Evolutionary conservation across 2,888 invertebrate genomes (phyloP).

Genomic region (Melangyna quadrimaculata): DNA sequence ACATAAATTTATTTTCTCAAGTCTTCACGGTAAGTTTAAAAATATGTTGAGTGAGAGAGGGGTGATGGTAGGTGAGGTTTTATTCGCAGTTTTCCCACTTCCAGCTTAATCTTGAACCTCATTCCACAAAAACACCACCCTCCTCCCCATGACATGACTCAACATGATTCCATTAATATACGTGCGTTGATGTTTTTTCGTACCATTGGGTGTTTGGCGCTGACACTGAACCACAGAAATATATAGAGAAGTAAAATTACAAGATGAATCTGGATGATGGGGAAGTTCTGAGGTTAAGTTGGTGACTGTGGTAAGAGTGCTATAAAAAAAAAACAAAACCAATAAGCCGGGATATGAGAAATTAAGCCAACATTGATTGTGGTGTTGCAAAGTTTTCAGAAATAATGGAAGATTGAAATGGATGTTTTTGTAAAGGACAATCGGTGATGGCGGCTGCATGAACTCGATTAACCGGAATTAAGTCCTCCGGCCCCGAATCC

Average conservation of each 20-base stretch:
- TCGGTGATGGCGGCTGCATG: no score
- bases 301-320: neutral
- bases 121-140: neutral
- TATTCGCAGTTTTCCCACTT: conserved; percentile 43
- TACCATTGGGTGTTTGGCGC: conserved; percentile 52
- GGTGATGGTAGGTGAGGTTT: neutral
- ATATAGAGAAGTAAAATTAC: neutral
- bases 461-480: no score
- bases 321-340: neutral
- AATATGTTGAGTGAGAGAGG: no score
- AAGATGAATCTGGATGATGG: neutral
- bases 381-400: neutral
- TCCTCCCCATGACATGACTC: neutral
- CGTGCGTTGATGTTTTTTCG: neutral
- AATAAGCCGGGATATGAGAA: neutral
- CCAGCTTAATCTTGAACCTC: neutral
- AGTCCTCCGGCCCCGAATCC: no score
- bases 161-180: neutral
- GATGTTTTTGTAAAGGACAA: neutral
- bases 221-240: conserved; percentile 18
- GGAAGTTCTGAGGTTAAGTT: conserved; percentile 27
- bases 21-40: neutral
- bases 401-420: neutral
- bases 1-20: conserved; percentile 29
- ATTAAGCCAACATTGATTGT: neutral